These are phyloP conservation scores for Epinephelus fuscoguttatus DNA, from an alignment of 2,113 vertebrate species.

Conservation along the genomic window DNA sequence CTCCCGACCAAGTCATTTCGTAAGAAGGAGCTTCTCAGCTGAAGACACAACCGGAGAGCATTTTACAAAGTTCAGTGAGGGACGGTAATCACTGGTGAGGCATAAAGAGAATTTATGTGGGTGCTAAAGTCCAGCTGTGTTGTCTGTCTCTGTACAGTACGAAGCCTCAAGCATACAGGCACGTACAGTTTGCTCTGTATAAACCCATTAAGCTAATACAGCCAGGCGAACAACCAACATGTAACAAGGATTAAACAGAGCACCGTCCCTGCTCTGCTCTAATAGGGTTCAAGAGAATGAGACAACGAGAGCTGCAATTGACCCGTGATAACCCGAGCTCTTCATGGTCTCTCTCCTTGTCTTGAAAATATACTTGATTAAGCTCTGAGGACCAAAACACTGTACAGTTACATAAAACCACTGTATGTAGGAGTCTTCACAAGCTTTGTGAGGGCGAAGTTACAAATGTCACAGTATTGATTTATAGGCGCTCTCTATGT, in stretches of 20 bases:
- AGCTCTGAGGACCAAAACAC: slow-evolving; percentile 37
- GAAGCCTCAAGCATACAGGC: background rate
- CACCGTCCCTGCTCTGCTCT: slow-evolving; percentile 35
- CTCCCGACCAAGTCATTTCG: slow-evolving; percentile 4
- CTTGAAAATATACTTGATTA: slow-evolving; percentile 49
- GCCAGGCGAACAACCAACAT: slow-evolving; percentile 16
- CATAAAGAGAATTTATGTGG: slow-evolving; percentile 56
- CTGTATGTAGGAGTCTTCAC: slow-evolving; percentile 23
- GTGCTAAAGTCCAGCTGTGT: slow-evolving; percentile 63
- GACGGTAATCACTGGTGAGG: slow-evolving; percentile 48
- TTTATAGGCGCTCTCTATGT: slow-evolving; percentile 53
- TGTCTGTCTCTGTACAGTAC: slow-evolving; percentile 20
- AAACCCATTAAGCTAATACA: slow-evolving; percentile 16
- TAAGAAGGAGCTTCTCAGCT: background rate
- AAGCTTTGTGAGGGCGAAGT: background rate
- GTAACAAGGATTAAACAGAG: slow-evolving; percentile 31
- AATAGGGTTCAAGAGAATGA: slow-evolving; percentile 57
- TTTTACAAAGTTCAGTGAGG: slow-evolving; percentile 7
- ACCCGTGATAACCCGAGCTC: slow-evolving; percentile 53
- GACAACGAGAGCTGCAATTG: slow-evolving; percentile 38
- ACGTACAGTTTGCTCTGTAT: background rate
- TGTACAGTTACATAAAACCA: slow-evolving; percentile 2
- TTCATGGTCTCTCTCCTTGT: slow-evolving; percentile 26
- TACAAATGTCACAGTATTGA: slow-evolving; percentile 41
- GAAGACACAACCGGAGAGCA: background rate